Evolutionary conservation across 1,140 invertebrate species (phyloP).

Genomic region (Achroia grisella): DNA sequence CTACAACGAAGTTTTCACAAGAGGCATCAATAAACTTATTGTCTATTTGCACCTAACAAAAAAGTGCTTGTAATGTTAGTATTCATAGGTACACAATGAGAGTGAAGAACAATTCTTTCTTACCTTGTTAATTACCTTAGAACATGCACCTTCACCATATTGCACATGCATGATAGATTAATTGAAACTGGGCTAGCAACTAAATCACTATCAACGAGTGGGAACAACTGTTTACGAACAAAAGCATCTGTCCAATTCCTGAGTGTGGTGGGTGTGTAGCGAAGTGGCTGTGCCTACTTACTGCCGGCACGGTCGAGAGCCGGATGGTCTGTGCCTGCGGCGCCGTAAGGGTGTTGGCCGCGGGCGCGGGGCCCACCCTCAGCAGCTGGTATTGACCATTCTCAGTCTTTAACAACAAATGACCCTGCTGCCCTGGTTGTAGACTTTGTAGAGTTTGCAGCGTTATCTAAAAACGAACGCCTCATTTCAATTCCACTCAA

Average conservation of each 20-base stretch:
- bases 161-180: slow-evolving; percentile 43
- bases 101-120: slow-evolving; percentile 22
- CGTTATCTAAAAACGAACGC: slow-evolving; percentile 81
- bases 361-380: slow-evolving; percentile 85
- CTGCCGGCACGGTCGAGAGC: slow-evolving; percentile 72
- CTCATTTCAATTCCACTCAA: slow-evolving; percentile 42
- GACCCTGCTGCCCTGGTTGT: slow-evolving; percentile 87
- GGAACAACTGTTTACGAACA: neutral
- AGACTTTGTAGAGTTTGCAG: slow-evolving; percentile 88
- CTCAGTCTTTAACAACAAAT: slow-evolving; percentile 94
- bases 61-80: slow-evolving; percentile 13
- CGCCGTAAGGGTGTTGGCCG: slow-evolving; percentile 75
- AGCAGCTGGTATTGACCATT: slow-evolving; percentile 95
- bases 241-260: slow-evolving; percentile 29
- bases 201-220: neutral
- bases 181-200: slow-evolving; percentile 33
- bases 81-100: slow-evolving; percentile 26
- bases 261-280: slow-evolving; percentile 22
- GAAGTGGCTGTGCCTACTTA: slow-evolving; percentile 54
- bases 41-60: slow-evolving; percentile 12
- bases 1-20: too few species aligned
- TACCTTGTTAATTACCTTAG: slow-evolving; percentile 52
- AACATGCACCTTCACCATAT: slow-evolving; percentile 55
- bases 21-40: too few species aligned
- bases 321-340: slow-evolving; percentile 72